Evolutionary conservation across 2,888 invertebrate genomes (phyloP), one percentile per base, ranked within the genome.

Genomic region (Hipparchia sbordonii): DNA sequence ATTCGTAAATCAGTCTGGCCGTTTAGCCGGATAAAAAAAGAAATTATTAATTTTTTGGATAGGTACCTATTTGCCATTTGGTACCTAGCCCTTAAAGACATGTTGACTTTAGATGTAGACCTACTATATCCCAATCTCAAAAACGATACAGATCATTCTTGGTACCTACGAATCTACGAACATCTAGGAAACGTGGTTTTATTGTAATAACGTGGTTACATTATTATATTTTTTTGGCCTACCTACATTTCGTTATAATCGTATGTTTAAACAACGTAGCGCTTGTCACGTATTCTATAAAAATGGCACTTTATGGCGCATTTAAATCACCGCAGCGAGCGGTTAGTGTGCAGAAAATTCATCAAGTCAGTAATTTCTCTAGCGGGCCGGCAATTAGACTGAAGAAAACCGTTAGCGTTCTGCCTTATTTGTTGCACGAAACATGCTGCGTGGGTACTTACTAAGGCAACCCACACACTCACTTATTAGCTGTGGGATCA

Each of bases 371-470:
- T 57, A 57, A 23, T 57, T 57, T 57, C 57, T 57, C 57, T 13
- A 57, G 57, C 57, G 57, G 85, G 74, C 72, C 72, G 78, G 82
- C 84, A 89, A 91, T 87, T 86, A 85, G 89, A 87, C 84, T 89
- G 86, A 79, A 76, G 82, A 83, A 78, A 76, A 83, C 91, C 88
- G 90, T 87, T 89, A 89, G 52, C 79, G 88, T 84, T 87, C 86
- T 85, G 89, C 86, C 88, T 90, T 88, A 89, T 87, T 86, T 87
- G 84, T 78, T 81, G 76, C 83, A 84, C 82, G 79, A 76, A 75
- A 77, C 66, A 68, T 60, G 12, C 48, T 48, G 6, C 7, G 48
- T 8, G 48, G 39, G 1, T 23, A 23, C 23, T 23, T 39, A 51
- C 51, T 51, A 8, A 13, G 6, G 56, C 56, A 7, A 6, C 6